Evolutionary conservation across 35 echinoderm and acorn worm species (phyloP).

Genomic region (Amphiura filiformis): DNA sequence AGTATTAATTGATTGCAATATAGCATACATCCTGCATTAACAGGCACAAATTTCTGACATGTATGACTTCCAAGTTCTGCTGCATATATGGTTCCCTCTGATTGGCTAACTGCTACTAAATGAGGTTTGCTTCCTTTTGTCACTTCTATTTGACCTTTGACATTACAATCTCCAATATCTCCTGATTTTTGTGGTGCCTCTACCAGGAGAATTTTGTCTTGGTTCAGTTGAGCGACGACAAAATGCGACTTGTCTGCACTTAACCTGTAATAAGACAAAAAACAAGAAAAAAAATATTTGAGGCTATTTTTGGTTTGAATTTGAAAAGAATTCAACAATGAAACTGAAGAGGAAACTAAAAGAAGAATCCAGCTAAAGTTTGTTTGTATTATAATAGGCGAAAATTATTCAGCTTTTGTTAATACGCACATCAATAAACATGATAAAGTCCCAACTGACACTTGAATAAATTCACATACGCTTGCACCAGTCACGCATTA

Average conservation of each 20-base stretch:
- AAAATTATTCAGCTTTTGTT: too few species aligned
- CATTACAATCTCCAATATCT: conserved; percentile 42
- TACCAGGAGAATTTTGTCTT: conserved; percentile 63
- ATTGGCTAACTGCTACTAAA: conserved; percentile 73
- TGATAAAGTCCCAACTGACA: too few species aligned
- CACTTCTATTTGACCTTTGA: conserved; percentile 47
- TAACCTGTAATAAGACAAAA: conserved; percentile 48
- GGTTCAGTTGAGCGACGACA: conserved; percentile 76
- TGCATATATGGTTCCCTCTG: conserved; percentile 72
- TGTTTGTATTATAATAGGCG: too few species aligned
- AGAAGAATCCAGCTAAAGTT: not conserved
- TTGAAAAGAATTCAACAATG: not conserved
- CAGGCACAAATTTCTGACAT: conserved; percentile 45
- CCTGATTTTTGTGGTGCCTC: conserved; percentile 18
- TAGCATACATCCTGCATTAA: too few species aligned
- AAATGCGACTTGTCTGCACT: conserved; percentile 78
- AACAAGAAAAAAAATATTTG: not conserved
- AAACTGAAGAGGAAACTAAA: not conserved
- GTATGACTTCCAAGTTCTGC: conserved; percentile 52
- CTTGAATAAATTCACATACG: too few species aligned
- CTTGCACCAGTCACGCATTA: not conserved
- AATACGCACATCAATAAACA: too few species aligned
- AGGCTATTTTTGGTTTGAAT: not conserved
- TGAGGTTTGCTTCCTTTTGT: conserved; percentile 52
- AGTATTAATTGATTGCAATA: too few species aligned